Percentiles rank a stretch among this genome's conserved stretches.
Evolutionary conservation across 2,113 vertebrate species (phyloP).

Genomic region (Recurvirostra avosetta): DNA sequence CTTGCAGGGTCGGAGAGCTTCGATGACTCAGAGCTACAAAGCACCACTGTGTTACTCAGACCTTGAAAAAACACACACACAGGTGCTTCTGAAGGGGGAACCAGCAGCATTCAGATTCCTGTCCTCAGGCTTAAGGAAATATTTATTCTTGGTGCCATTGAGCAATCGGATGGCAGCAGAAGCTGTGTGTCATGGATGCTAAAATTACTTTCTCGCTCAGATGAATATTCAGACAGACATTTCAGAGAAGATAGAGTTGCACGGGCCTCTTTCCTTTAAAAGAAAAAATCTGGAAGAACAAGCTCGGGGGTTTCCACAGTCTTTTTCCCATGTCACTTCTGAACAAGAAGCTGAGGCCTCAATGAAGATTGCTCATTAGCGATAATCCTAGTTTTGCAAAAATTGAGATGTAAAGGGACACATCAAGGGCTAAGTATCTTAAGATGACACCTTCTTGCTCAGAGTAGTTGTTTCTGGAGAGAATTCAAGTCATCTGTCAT

Average conservation of each 20-base stretch:
- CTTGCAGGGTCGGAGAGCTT: neutral
- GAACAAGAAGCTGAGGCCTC: slow-evolving; percentile 23
- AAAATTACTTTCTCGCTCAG: slow-evolving; percentile 57
- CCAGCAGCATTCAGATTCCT: slow-evolving; percentile 1
- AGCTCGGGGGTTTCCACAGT: slow-evolving; percentile 68
- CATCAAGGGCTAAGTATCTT: neutral
- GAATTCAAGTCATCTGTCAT: neutral
- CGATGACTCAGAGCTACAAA: neutral
- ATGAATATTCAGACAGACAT: slow-evolving; percentile 36
- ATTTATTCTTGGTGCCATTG: slow-evolving; percentile 27
- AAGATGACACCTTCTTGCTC: neutral
- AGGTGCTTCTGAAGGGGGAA: slow-evolving; percentile 34
- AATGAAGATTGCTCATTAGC: neutral
- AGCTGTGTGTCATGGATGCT: slow-evolving; percentile 52
- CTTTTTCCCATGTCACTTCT: slow-evolving; percentile 62
- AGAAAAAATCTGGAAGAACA: slow-evolving; percentile 58
- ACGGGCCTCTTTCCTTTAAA: slow-evolving; percentile 32
- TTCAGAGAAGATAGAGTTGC: slow-evolving; percentile 52
- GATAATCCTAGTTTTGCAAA: slow-evolving; percentile 39
- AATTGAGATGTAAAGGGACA: slow-evolving; percentile 5
- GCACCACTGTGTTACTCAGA: neutral
- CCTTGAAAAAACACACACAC: neutral
- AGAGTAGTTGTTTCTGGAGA: neutral
- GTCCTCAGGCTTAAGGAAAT: slow-evolving; percentile 24
- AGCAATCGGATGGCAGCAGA: slow-evolving; percentile 34